These are phyloP conservation scores for Mesocricetus auratus DNA, from an alignment of 2,113 vertebrate genomes.

Conservation along the genomic window DNA sequence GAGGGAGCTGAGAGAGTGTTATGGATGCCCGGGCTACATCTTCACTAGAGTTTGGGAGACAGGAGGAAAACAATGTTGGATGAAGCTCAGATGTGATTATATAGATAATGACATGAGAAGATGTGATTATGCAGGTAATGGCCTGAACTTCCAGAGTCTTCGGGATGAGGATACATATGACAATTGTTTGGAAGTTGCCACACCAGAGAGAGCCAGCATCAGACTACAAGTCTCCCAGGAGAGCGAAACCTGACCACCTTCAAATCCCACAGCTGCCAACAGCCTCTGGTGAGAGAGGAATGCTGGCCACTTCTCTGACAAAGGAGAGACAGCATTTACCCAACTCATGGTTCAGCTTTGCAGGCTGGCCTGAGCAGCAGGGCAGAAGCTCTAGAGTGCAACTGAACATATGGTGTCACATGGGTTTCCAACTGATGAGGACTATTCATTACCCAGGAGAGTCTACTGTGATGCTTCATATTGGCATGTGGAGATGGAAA, in stretches of 20 bases:
- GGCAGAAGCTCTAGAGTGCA: neutral
- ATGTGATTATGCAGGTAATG: neutral
- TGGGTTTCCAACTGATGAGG: neutral
- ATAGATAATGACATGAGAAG: neutral
- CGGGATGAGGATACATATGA: neutral
- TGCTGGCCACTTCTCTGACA: neutral
- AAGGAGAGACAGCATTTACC: neutral
- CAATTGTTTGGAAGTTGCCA: neutral
- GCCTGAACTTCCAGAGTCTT: neutral
- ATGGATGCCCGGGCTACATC: neutral
- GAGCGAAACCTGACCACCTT: neutral
- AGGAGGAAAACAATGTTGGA: neutral
- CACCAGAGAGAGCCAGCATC: neutral
- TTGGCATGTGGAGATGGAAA: neutral
- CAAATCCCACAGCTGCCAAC: neutral
- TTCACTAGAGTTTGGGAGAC: neutral
- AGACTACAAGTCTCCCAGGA: neutral
- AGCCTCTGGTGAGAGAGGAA: neutral
- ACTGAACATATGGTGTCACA: neutral
- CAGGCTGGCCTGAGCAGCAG: neutral
- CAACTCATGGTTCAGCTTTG: neutral
- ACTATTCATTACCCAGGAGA: neutral
- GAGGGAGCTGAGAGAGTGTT: neutral
- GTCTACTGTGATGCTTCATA: neutral
- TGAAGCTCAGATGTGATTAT: neutral